Evolutionary conservation across 2,888 invertebrate genomes (phyloP).

Genomic region (Diadegma fenestrale): DNA sequence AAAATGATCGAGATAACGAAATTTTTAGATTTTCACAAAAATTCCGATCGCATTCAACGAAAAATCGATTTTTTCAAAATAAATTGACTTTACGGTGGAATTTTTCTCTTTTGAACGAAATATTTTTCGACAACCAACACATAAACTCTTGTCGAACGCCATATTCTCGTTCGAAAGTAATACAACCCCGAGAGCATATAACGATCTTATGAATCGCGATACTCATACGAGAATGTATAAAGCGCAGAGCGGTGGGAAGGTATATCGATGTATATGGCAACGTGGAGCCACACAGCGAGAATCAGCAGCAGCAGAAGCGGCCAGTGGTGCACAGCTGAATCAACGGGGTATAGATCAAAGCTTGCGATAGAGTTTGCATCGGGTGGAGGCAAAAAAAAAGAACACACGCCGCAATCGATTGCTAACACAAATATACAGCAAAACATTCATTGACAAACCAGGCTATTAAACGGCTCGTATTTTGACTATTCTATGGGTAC

Average conservation of each 20-base stretch:
- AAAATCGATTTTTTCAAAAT: not conserved
- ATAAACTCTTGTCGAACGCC: not conserved
- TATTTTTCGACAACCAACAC: not conserved
- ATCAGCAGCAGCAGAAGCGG: conserved; percentile 15
- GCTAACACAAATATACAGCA: conserved; percentile 3
- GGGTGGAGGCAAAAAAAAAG: conserved; percentile 22
- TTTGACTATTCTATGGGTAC: conserved; percentile 32
- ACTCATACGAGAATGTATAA: not conserved
- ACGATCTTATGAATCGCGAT: conserved; percentile 11
- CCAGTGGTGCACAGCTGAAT: conserved; percentile 49
- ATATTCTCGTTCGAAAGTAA: not conserved
- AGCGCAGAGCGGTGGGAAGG: not conserved
- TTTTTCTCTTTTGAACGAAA: not conserved
- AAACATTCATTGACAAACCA: conserved; percentile 19
- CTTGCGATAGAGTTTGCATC: conserved; percentile 30
- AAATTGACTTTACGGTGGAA: not conserved
- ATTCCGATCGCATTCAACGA: not conserved
- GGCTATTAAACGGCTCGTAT: conserved; percentile 26
- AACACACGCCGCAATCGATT: conserved; percentile 37
- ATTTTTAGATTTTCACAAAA: too few relatives aligned
- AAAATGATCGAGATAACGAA: not conserved
- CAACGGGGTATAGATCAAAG: conserved; percentile 57
- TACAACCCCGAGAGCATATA: not conserved
- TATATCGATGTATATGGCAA: not conserved
- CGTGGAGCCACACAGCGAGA: not conserved